Evolutionary conservation across 2,888 invertebrate genomes (phyloP), one percentile per base, ranked within the genome.

Genomic region (Trichacis sp.): DNA sequence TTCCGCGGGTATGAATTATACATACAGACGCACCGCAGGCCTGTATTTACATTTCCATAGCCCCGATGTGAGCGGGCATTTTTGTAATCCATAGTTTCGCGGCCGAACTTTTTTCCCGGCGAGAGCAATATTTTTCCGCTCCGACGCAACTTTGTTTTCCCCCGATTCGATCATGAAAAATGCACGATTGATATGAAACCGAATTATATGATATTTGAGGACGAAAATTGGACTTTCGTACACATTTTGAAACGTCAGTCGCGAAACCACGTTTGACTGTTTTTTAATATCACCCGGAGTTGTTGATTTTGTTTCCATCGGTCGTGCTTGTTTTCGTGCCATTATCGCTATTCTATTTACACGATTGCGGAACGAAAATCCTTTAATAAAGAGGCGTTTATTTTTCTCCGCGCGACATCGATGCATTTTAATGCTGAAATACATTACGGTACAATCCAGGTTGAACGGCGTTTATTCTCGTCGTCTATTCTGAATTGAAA

Each of bases 1-100:
- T 43, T 47, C 49, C 42, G 46, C 58, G 50, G 45, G 45, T 58
- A 58, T 58, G 63, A 58, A 58, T 54, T 58, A 64, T 58, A 54
- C 54, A 58, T 63, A 20, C 19, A 30, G 17, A 54, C 45, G 42
- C 36, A 43, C 33, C 33, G 15, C 19, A 11, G 43, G 30, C 53
- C 18, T 29, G 40, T 29, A 65, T 61, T 61, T 65, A 61, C 54
- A 57, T 65, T 50, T 40, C 29, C 50, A 56, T 57, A 54, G 52
- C 50, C 42, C 20, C 19, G 50, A 33, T 20, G 17, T 48, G 17
- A 1, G 15, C 24, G n/a, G 30, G 9, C 33, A 48, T 49, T 57
- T 61, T 53, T 57, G 53, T 47, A 60, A 61, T 50, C 60, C 56
- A 46, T 45, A 18, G 20, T 50, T 40, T 36, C 14, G 19, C 4